phyloP scores from a whole-genome alignment of 1,140 invertebrate genomes.

The Metopolophium dirhodum region DNA sequence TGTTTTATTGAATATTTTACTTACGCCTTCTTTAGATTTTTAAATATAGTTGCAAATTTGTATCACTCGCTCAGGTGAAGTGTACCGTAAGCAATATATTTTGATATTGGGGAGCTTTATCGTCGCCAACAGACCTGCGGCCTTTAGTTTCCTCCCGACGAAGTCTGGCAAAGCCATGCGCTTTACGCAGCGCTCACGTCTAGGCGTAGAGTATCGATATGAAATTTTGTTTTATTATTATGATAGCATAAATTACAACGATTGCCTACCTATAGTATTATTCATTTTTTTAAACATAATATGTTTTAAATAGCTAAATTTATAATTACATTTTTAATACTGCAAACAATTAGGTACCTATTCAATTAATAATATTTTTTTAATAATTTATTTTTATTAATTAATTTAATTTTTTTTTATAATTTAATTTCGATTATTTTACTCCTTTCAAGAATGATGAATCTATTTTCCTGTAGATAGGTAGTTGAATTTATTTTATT shows the following conservation, averaged over 20 bases:
- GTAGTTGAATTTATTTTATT: not conserved
- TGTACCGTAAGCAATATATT: conserved; percentile 48
- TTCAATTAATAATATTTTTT: too few relatives aligned
- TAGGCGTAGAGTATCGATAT: not conserved
- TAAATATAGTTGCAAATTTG: not conserved
- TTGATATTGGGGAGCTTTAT: conserved; percentile 50
- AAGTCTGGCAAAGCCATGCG: conserved; percentile 14
- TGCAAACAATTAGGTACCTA: not conserved
- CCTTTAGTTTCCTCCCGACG: conserved; percentile 43
- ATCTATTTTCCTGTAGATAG: not conserved
- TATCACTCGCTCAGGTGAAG: conserved; percentile 23
- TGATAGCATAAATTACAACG: not conserved
- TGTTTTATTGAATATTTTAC: conserved; percentile 40
- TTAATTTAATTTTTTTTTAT: too few relatives aligned
- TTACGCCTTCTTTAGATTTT: conserved; percentile 22
- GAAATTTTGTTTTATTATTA: not conserved
- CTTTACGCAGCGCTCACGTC: not conserved
- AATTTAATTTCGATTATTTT: not conserved
- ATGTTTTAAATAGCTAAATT: not conserved
- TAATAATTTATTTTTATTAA: too few relatives aligned
- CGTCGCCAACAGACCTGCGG: conserved; percentile 31
- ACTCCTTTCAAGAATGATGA: not conserved
- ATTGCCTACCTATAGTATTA: not conserved
- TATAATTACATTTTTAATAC: not conserved
- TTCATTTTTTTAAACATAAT: not conserved